Evolutionary conservation across 2,888 invertebrate species (phyloP).

Genomic region (Orchesellides sinensis): DNA sequence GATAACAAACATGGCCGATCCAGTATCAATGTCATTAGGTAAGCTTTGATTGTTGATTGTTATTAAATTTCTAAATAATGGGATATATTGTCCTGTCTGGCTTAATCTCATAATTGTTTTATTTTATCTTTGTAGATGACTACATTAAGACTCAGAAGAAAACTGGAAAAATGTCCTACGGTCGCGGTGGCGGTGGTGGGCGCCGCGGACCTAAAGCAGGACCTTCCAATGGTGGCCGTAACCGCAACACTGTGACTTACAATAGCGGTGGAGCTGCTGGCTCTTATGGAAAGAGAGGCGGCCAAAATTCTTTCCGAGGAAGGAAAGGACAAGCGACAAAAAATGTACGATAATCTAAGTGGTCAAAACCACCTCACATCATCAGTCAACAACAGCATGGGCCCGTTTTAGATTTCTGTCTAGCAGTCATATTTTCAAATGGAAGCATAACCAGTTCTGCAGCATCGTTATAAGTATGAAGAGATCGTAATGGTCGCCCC

Average conservation of each 20-base stretch:
- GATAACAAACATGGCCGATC: slow-evolving; percentile 53
- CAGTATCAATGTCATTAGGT: slow-evolving; percentile 67
- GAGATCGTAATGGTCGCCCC: too few species aligned
- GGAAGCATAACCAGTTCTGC: not conserved
- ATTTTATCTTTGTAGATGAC: slow-evolving; percentile 56
- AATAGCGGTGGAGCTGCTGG: slow-evolving; percentile 28
- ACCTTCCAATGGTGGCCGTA: slow-evolving; percentile 31
- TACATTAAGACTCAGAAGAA: slow-evolving; percentile 62
- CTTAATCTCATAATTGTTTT: not conserved
- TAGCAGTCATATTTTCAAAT: not conserved
- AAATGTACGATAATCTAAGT: slow-evolving; percentile 49
- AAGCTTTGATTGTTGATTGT: slow-evolving; percentile 18
- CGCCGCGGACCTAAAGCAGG: not conserved
- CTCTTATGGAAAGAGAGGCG: slow-evolving; percentile 20
- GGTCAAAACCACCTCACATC: slow-evolving; percentile 7
- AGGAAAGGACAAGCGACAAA: slow-evolving; percentile 33
- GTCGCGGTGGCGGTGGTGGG: slow-evolving; percentile 38
- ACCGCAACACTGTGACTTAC: not conserved
- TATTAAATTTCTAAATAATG: not conserved
- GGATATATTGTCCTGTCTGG: not conserved
- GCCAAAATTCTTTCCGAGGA: slow-evolving; percentile 52
- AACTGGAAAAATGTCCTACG: slow-evolving; percentile 39
- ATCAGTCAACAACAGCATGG: not conserved
- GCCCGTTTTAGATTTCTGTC: not conserved
- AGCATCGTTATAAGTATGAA: too few species aligned